phyloP scores from a whole-genome alignment of 2,113 vertebrate species.

The Heterotis niloticus region DNA sequence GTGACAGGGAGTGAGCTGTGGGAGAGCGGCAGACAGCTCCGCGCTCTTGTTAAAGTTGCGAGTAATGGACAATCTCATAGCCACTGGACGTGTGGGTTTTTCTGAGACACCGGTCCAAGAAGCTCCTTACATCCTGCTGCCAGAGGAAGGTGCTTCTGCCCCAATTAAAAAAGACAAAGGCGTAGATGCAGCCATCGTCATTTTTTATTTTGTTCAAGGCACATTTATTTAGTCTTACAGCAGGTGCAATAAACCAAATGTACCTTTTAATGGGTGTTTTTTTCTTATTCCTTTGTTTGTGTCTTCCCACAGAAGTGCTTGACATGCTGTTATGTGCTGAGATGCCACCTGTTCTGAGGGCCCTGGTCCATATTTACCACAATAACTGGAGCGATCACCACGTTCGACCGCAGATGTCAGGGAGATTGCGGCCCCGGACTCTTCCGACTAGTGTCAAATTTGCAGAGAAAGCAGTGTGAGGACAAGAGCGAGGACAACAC shows the following conservation, averaged over 20 bases:
- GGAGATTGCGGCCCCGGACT: background rate
- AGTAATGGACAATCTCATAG: too few species aligned
- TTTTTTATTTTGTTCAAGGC: too few species aligned
- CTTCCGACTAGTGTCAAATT: background rate
- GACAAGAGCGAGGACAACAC: background rate
- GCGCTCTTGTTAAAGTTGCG: too few species aligned
- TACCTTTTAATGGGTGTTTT: background rate
- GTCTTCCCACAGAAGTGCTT: background rate
- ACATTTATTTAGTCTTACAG: background rate
- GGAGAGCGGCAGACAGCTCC: too few species aligned
- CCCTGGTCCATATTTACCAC: background rate
- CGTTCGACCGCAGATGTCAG: background rate
- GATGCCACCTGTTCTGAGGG: background rate
- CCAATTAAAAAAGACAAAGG: background rate
- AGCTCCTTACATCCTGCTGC: too few species aligned
- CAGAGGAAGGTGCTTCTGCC: background rate
- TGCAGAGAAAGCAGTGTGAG: background rate
- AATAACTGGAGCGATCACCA: background rate
- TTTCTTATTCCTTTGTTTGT: background rate
- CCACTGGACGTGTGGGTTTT: too few species aligned
- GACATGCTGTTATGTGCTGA: background rate
- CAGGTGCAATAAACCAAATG: background rate
- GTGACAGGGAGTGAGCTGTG: too few species aligned
- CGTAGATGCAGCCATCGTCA: background rate
- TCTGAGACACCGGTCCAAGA: too few species aligned